Base-by-base conservation (phyloP, 2,797 vertebrate genomes). In the Streptopelia turtur region DNA sequence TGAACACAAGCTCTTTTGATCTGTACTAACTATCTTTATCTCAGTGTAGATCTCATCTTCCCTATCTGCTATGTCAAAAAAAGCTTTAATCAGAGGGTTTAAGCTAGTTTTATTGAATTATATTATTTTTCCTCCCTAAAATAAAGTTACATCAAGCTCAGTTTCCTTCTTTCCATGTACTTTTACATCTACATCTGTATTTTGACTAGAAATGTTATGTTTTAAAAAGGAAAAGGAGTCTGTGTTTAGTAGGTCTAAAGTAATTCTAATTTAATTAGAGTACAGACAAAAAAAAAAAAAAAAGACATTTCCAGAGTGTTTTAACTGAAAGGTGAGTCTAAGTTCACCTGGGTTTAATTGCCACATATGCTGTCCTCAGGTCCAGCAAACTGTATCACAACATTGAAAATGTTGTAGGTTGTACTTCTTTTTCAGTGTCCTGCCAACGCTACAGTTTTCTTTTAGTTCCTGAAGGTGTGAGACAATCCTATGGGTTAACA, bases 81-180 rank as follows among this genome's bases (percentile, higher is more conserved):
- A 95, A 83, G 94, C 96, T 98, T 97, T 98, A 97, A 98, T 98
- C 97, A 98, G 91, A 97, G 87, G 43, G 78, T 69, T 94, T 95
- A 37, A 79, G 84, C 74, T 82, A 91, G 83, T 96, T 90, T 94
- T 94, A 94, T 94, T 97, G 90, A 97, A 97, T 98, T 97, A 98
- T 78, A 96, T 82, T 94, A 28, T 78, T 93, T 78, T 82, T 91
- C 80, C 70, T 87, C 28, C 74, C 76, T 92, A 91, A 97, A 95
- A 83, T 57, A 94, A 94, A 96, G 87, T 78, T 89, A 96, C 69
- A 92, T 92, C 77, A 89, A 80, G 87, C 95, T 97, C 94, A 60
- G 93, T 82, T 85, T 95, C 76, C 72, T 90, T 96, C 84, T 94
- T 97, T 82, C 82, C 59, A 78, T 71, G 80, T 90, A 92, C 61